phyloP scores from a whole-genome alignment of 2,113 vertebrate genomes.

The Callipepla californica region DNA sequence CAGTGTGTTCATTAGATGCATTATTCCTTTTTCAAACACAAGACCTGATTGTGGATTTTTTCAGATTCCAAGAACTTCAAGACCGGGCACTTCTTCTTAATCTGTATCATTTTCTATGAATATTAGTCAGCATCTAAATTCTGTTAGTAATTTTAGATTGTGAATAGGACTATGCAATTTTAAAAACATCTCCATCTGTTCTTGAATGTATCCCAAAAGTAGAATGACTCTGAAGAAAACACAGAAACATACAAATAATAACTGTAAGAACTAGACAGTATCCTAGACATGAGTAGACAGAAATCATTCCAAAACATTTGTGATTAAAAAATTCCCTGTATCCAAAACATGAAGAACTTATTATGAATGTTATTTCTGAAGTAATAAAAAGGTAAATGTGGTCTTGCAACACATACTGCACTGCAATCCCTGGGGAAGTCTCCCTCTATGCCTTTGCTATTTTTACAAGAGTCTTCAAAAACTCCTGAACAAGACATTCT shows the following conservation, averaged over 20 bases:
- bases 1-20: neutral
- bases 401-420: neutral
- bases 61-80: neutral
- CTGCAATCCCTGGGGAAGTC: neutral
- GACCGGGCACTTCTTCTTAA: neutral
- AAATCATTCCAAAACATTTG: neutral
- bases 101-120: slow-evolving; percentile 16
- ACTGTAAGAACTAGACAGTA: neutral
- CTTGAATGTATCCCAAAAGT: neutral
- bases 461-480: neutral
- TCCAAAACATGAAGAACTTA: neutral
- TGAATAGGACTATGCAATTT: neutral
- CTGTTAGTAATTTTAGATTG: neutral
- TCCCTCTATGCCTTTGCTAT: neutral
- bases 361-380: neutral
- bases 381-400: neutral
- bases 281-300: neutral
- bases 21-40: neutral
- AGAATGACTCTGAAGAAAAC: neutral
- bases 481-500: neutral
- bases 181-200: neutral
- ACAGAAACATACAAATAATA: neutral
- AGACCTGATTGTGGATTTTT: neutral
- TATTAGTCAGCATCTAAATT: neutral
- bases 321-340: neutral